Evolutionary conservation across 37 sponge, comb jelly and placozoan genomes (phyloP).

Genomic region (Corticium candelabrum): DNA sequence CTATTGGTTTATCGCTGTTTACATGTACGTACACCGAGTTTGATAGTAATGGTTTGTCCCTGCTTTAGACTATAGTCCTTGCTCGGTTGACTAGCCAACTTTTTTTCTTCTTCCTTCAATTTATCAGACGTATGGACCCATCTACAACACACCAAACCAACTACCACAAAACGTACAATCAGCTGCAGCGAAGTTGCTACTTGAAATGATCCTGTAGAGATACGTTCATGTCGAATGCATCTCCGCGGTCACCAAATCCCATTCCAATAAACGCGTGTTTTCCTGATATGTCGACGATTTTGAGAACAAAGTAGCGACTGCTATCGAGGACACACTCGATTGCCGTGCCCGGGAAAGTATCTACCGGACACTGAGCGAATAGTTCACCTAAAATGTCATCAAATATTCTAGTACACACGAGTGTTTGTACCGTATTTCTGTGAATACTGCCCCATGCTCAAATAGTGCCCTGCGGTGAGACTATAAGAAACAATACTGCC

Average conservation of each 20-base stretch:
- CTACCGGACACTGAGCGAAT: conserved; percentile 92
- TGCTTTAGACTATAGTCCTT: conserved; percentile 78
- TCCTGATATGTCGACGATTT: conserved; percentile 42
- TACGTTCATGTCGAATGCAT: conserved; percentile 95
- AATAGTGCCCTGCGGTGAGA: no score
- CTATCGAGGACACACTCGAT: conserved; percentile 91
- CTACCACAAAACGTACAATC: background rate
- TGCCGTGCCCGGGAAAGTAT: conserved; percentile 64
- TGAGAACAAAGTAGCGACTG: conserved; percentile 88
- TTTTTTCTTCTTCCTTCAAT: conserved; percentile 41
- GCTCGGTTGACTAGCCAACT: conserved; percentile 34
- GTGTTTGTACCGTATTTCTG: no score
- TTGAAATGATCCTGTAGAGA: conserved; percentile 93
- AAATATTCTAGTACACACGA: background rate
- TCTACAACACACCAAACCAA: background rate
- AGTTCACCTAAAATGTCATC: conserved; percentile 60
- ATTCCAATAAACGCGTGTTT: conserved; percentile 87
- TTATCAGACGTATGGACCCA: conserved; percentile 13
- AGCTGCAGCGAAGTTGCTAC: conserved; percentile 34
- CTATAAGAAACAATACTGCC: no score
- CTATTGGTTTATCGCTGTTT: no score
- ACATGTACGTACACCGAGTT: conserved; percentile 34
- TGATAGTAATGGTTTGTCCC: conserved; percentile 60
- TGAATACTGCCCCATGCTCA: no score
- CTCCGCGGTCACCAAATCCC: conserved; percentile 88